A percentile compares a stretch with the other conserved stretches of the same genome.
Conservation (phyloP, 2,797 vertebrate genomes). For the Antrozous pallidus region DNA sequence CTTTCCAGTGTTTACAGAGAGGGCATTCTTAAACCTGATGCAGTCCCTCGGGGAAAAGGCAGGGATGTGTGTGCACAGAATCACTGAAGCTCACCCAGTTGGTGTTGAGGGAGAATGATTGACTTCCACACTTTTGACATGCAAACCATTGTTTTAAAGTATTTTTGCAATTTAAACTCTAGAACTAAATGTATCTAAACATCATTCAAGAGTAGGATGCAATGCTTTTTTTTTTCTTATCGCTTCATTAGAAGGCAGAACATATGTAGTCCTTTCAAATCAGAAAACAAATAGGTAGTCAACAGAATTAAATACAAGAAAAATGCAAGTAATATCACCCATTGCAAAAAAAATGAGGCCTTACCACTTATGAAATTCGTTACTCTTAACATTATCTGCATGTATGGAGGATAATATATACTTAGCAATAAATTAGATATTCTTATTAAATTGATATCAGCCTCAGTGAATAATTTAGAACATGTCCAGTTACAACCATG, state of each 20-base stretch:
- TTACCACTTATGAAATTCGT: background rate
- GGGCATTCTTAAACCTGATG: background rate
- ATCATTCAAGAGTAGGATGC: background rate
- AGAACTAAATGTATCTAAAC: background rate
- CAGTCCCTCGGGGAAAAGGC: background rate
- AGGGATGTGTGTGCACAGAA: background rate
- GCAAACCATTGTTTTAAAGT: background rate
- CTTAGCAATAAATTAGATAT: background rate
- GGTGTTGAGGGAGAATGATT: background rate
- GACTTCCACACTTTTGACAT: background rate
- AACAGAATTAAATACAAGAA: background rate
- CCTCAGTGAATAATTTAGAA: slow-evolving; percentile 24
- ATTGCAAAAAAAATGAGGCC: background rate
- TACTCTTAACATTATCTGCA: background rate
- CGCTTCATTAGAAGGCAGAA: background rate
- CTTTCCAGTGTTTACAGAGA: background rate
- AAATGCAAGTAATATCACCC: background rate
- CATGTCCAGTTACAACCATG: background rate
- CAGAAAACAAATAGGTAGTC: background rate
- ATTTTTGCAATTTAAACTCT: background rate
- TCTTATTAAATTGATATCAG: slow-evolving; percentile 15
- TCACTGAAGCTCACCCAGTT: background rate
- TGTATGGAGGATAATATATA: background rate
- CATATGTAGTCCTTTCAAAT: background rate
- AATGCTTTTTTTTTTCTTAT: background rate